A percentile compares a stretch with the other conserved stretches of the same genome.
Evolutionary conservation across 2,113 vertebrate species (phyloP).

Genomic region (Indicator indicator): DNA sequence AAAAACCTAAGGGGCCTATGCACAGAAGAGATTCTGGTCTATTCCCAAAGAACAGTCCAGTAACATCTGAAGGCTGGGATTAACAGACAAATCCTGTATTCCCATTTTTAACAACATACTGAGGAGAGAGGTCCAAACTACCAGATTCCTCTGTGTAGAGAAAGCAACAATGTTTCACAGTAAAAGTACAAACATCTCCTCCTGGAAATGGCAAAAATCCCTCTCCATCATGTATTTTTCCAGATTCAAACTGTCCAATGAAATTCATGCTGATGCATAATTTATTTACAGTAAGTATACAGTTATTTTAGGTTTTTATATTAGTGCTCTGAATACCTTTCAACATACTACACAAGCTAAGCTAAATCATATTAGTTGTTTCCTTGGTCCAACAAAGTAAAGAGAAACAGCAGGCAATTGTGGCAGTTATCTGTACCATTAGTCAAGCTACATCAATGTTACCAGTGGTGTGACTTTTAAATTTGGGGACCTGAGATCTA

Average conservation of each 20-base stretch:
- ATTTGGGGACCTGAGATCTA: not conserved
- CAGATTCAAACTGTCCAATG: not conserved
- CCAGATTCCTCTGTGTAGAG: not conserved
- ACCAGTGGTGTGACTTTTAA: not conserved
- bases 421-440: not conserved
- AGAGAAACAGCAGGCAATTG: not conserved
- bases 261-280: not conserved
- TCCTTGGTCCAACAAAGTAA: not conserved
- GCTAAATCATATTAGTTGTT: not conserved
- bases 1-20: not conserved
- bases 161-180: not conserved
- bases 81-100: fast-evolving
- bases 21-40: not conserved
- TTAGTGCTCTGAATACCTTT: not conserved
- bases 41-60: not conserved
- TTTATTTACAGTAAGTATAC: not conserved
- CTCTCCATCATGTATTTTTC: not conserved
- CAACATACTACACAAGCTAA: not conserved
- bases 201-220: not conserved
- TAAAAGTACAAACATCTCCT: not conserved
- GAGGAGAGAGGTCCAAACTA: not conserved
- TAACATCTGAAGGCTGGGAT: not conserved
- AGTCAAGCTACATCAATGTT: not conserved
- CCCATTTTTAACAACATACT: not conserved
- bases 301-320: not conserved